Evolutionary conservation across 2,888 invertebrate species (phyloP).

Genomic region (Brachylomia viminalis): DNA sequence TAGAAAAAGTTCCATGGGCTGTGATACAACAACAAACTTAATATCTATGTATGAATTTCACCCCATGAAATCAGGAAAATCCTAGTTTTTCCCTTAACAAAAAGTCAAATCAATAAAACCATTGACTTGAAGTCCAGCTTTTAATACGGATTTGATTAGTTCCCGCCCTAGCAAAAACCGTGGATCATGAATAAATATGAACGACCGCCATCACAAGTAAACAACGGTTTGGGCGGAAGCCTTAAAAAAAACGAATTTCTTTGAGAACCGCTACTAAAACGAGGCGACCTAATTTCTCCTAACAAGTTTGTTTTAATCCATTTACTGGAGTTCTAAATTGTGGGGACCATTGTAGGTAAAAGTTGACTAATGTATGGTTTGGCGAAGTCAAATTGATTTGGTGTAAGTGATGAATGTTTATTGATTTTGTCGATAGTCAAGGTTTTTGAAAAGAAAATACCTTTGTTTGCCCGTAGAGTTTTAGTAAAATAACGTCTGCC

Average conservation of each 20-base stretch:
- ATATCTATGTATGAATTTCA: neutral
- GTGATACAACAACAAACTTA: neutral
- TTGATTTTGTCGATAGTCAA: conserved; percentile 34
- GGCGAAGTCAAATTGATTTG: conserved; percentile 47
- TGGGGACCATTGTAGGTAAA: conserved; percentile 74
- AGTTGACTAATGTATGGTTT: conserved; percentile 46
- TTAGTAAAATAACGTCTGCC: neutral
- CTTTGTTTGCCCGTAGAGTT: neutral
- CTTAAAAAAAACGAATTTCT: conserved; percentile 69
- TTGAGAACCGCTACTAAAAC: conserved; percentile 61
- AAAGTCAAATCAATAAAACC: conserved; percentile 58
- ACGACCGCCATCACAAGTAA: conserved; percentile 63
- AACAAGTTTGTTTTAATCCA: conserved; percentile 82
- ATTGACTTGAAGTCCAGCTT: conserved; percentile 49
- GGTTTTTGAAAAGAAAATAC: neutral
- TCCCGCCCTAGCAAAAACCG: conserved; percentile 51
- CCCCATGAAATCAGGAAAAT: conserved; percentile 39
- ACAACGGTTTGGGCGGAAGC: conserved; percentile 69
- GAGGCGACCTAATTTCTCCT: conserved; percentile 77
- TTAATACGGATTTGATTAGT: conserved; percentile 66
- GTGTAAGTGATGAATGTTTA: conserved; percentile 37
- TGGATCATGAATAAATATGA: conserved; percentile 74
- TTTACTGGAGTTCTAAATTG: conserved; percentile 78
- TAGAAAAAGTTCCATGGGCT: neutral
- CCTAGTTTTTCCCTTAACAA: conserved; percentile 32